Percentiles rank a stretch among this genome's conserved stretches.
Conservation (phyloP, 2,113 vertebrate species). For the Lampris incognitus region DNA sequence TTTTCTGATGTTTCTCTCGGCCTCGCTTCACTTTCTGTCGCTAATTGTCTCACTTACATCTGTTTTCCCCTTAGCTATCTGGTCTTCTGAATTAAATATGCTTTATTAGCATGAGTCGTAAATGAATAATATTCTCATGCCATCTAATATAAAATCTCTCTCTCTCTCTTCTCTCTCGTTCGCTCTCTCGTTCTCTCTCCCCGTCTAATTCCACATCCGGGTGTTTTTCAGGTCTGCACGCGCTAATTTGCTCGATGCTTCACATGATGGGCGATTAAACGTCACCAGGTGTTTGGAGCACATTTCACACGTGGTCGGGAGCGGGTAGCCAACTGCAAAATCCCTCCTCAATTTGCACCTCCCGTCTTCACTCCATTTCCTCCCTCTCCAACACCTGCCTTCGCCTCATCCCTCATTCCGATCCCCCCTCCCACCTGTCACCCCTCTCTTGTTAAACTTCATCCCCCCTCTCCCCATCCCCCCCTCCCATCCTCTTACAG, state of each 20-base stretch:
- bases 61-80: neutral
- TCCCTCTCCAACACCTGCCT: conserved; percentile 10
- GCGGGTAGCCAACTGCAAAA: conserved; percentile 65
- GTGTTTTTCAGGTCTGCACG: no score
- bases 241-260: conserved; percentile 54
- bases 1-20: neutral
- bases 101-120: neutral
- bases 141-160: neutral
- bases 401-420: conserved; percentile 21
- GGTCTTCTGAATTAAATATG: neutral
- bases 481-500: conserved; percentile 14
- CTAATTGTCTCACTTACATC: neutral
- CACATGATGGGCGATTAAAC: conserved; percentile 67
- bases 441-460: neutral
- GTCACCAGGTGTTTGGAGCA: conserved; percentile 65
- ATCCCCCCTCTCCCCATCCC: neutral
- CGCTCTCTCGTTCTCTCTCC: no score
- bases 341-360: conserved; percentile 67
- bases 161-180: neutral
- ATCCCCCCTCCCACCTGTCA: neutral
- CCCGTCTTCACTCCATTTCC: conserved; percentile 50
- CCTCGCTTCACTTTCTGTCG: neutral
- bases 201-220: no score
- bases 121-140: neutral
- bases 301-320: conserved; percentile 73